A percentile compares a stretch with the other conserved stretches of the same genome.
These are phyloP conservation scores for Laticauda colubrina DNA, from an alignment of 2,113 vertebrate genomes.

Conservation along the genomic window DNA sequence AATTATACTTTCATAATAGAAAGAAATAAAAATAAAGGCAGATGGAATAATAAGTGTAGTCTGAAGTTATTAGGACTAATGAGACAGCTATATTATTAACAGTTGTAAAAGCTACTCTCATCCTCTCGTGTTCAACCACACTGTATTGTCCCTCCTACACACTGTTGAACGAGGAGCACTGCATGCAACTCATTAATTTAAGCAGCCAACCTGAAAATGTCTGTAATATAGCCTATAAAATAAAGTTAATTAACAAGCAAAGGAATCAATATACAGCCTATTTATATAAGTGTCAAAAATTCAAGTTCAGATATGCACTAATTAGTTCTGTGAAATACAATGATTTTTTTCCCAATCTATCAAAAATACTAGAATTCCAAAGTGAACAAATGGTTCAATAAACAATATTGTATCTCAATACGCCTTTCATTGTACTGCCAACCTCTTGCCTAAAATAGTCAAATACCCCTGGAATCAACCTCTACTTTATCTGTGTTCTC, in stretches of 20 bases:
- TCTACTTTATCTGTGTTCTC: not conserved
- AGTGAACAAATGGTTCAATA: not conserved
- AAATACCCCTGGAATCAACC: not conserved
- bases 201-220: slow-evolving; percentile 18
- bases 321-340: slow-evolving; percentile 48
- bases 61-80: slow-evolving; percentile 41
- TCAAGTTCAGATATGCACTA: slow-evolving; percentile 31
- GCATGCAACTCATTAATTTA: slow-evolving; percentile 31
- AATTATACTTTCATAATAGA: slow-evolving; percentile 26
- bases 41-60: slow-evolving; percentile 53
- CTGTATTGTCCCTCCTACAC: slow-evolving; percentile 24
- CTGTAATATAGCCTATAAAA: slow-evolving; percentile 24
- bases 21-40: slow-evolving; percentile 44
- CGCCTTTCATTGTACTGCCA: not conserved
- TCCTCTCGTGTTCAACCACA: slow-evolving; percentile 31
- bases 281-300: slow-evolving; percentile 52
- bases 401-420: not conserved
- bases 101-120: slow-evolving; percentile 37
- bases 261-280: slow-evolving; percentile 36
- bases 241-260: slow-evolving; percentile 29
- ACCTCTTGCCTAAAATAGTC: not conserved
- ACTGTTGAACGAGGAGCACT: slow-evolving; percentile 11
- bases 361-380: not conserved
- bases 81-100: slow-evolving; percentile 27
- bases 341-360: not conserved